A percentile compares a stretch with the other conserved stretches of the same genome.
Conservation (phyloP, 2,113 vertebrate species). For the Numenius arquata region DNA sequence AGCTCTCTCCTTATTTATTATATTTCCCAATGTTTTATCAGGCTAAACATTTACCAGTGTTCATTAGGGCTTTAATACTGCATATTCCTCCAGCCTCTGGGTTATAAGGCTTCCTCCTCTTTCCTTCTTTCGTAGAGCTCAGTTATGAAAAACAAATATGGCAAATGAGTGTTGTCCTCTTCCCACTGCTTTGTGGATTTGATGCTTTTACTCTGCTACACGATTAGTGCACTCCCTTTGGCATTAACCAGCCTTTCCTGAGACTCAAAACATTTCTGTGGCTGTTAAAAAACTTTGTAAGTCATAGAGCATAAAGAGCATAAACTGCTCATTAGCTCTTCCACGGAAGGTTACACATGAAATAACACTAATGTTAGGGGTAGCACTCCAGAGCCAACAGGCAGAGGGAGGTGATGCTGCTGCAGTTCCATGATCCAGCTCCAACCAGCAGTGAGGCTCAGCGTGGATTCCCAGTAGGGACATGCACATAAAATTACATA, state of each 20-base stretch:
- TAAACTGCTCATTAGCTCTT: background rate
- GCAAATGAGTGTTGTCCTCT: background rate
- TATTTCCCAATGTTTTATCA: background rate
- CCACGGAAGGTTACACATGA: background rate
- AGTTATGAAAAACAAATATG: background rate
- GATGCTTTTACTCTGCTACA: background rate
- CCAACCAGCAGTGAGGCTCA: background rate
- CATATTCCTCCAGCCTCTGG: background rate
- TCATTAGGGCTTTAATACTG: background rate
- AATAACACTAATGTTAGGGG: background rate
- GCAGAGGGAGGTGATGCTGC: background rate
- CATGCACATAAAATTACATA: background rate
- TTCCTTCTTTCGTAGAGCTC: background rate
- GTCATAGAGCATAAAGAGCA: background rate
- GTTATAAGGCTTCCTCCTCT: background rate
- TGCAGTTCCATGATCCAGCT: background rate
- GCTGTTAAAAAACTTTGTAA: background rate
- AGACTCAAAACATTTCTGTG: background rate
- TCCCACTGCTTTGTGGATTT: background rate
- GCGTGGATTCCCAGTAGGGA: background rate
- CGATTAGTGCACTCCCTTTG: background rate
- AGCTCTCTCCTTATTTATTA: background rate
- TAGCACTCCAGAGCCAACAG: too few species aligned
- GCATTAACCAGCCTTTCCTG: background rate
- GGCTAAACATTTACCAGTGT: too few species aligned